Evolutionary conservation across 1,140 invertebrate species (phyloP).

Genomic region (Rhopalosiphum padi): DNA sequence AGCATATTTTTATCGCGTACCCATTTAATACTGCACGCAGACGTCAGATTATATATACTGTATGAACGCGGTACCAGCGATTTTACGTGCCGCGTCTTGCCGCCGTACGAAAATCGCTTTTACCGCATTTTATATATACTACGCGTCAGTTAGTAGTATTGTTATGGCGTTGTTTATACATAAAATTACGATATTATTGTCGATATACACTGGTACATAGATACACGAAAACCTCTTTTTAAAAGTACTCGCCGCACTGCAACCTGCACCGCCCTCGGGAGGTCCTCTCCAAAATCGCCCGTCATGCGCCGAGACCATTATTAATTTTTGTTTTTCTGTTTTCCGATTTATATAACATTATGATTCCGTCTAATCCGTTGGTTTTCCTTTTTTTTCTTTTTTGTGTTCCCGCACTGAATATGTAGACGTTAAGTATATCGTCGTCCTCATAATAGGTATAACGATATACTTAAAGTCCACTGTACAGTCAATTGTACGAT

Average conservation of each 20-base stretch:
- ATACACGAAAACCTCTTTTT: neutral
- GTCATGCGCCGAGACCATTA: neutral
- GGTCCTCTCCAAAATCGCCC: neutral
- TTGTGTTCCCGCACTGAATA: neutral
- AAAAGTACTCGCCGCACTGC: neutral
- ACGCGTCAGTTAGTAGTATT: neutral
- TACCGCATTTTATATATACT: neutral
- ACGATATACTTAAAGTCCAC: neutral
- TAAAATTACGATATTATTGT: neutral
- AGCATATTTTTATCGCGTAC: too few relatives aligned
- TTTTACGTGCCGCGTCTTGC: neutral
- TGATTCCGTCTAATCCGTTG: neutral
- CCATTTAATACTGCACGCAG: too few relatives aligned
- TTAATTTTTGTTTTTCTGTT: neutral
- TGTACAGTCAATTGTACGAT: neutral
- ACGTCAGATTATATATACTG: too few relatives aligned
- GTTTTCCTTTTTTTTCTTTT: neutral
- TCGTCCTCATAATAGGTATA: neutral
- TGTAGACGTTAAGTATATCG: neutral
- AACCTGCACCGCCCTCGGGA: neutral
- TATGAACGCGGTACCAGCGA: neutral
- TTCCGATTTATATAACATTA: neutral
- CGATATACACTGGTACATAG: neutral
- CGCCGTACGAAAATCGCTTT: neutral
- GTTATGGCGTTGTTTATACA: neutral